Evolutionary conservation across 1,140 invertebrate genomes (phyloP).

Genomic region (Frieseomelitta varia): DNA sequence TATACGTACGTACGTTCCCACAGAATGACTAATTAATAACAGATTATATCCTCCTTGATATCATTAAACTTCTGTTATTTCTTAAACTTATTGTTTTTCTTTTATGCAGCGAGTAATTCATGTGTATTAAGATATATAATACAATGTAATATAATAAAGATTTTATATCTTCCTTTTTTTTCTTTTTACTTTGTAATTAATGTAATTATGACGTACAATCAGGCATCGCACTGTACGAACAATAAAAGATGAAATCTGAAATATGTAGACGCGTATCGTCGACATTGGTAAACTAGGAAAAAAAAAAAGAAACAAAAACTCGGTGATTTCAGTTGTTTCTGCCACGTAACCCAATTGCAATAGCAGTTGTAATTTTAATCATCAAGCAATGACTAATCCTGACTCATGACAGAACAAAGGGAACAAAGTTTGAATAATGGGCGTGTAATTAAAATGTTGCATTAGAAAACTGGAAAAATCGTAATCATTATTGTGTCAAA

Average conservation of each 20-base stretch:
- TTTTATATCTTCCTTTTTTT: neutral
- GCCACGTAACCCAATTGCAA: conserved; percentile 11
- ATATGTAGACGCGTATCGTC: neutral
- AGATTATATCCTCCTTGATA: too few species aligned
- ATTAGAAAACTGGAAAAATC: neutral
- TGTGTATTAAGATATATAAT: neutral
- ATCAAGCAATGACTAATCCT: neutral
- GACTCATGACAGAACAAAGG: neutral
- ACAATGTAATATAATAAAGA: too few species aligned
- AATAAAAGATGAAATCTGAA: neutral
- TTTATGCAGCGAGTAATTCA: too few species aligned
- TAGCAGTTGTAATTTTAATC: neutral
- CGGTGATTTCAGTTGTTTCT: neutral
- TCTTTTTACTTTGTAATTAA: neutral
- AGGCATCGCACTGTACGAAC: neutral
- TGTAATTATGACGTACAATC: neutral
- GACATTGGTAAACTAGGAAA: neutral
- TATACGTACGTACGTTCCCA: too few species aligned
- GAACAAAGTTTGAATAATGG: neutral
- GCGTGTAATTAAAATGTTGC: neutral
- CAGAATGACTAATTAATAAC: too few species aligned
- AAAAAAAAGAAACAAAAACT: neutral
- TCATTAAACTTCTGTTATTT: too few species aligned
- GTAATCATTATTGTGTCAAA: neutral
- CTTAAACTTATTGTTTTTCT: neutral